These are phyloP conservation scores for Lophura nycthemera DNA, from an alignment of 2,113 vertebrate genomes.

Conservation along the genomic window DNA sequence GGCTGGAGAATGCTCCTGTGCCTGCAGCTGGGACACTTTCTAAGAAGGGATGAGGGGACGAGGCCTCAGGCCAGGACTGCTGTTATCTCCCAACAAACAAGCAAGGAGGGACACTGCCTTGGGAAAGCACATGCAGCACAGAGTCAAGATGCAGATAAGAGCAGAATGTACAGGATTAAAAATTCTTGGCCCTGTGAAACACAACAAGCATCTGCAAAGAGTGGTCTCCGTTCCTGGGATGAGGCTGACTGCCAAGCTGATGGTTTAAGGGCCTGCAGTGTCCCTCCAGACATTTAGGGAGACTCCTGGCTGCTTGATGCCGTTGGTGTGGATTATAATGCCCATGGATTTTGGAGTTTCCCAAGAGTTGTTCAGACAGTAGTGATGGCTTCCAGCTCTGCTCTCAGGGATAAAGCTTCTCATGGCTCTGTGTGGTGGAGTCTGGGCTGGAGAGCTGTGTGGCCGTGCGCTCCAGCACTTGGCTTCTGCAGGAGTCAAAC, in stretches of 20 bases:
- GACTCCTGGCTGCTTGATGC: neutral
- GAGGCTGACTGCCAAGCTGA: neutral
- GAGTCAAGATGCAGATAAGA: slow-evolving; percentile 15
- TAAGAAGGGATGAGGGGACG: slow-evolving; percentile 47
- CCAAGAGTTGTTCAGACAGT: neutral
- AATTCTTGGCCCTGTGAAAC: neutral
- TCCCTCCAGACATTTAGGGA: neutral
- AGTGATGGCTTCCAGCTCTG: slow-evolving; percentile 3
- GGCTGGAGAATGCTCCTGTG: neutral
- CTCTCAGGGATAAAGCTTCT: neutral
- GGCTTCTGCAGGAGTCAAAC: neutral
- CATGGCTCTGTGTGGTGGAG: neutral
- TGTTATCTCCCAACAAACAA: neutral
- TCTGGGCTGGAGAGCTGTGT: neutral
- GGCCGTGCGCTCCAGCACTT: neutral
- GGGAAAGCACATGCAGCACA: neutral
- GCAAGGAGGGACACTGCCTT: neutral
- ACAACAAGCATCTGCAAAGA: neutral
- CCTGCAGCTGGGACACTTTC: slow-evolving; percentile 39
- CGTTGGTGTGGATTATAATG: neutral
- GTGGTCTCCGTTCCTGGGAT: neutral
- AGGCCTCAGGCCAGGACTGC: neutral
- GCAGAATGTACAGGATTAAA: neutral
- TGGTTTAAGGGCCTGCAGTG: neutral
- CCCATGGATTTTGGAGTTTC: neutral